phyloP scores from a whole-genome alignment of 2,113 vertebrate genomes.

The Mus spicilegus region DNA sequence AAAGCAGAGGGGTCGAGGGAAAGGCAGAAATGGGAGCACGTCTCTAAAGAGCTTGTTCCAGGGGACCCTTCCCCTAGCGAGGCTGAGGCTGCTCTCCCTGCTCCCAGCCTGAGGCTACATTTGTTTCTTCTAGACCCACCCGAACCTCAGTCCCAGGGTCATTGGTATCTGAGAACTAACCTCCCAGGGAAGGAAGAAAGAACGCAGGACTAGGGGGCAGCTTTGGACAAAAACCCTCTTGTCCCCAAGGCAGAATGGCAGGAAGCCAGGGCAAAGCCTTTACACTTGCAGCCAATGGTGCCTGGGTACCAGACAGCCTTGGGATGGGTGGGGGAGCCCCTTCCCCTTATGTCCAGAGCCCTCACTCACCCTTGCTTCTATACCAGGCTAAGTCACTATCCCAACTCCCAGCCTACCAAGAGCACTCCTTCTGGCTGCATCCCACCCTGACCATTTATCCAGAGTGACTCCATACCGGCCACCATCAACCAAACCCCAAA shows the following conservation, averaged over 20 bases:
- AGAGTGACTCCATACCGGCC: neutral
- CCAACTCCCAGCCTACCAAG: neutral
- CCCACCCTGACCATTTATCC: neutral
- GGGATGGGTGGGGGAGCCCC: constrained; percentile 32
- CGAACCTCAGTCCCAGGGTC: constrained; percentile 35
- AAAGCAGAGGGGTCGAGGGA: neutral
- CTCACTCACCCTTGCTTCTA: neutral
- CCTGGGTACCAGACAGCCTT: constrained; percentile 74
- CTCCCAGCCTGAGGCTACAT: constrained; percentile 5
- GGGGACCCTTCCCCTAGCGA: neutral
- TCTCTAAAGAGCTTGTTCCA: neutral
- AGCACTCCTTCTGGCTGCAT: neutral
- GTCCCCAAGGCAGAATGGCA: constrained; percentile 78
- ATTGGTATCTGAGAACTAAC: constrained; percentile 37
- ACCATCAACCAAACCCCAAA: constrained; percentile 22
- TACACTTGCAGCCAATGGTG: constrained; percentile 71
- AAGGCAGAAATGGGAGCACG: neutral
- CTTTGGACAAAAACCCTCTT: constrained; percentile 80
- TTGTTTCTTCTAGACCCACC: constrained; percentile 27
- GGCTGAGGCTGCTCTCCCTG: neutral
- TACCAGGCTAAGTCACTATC: constrained; percentile 29
- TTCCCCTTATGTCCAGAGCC: constrained; percentile 3
- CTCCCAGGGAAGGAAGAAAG: constrained; percentile 41
- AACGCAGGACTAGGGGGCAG: neutral
- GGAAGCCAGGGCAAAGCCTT: constrained; percentile 80